phyloP scores from a whole-genome alignment of 2,797 vertebrate genomes.

The Bucorvus abyssinicus region DNA sequence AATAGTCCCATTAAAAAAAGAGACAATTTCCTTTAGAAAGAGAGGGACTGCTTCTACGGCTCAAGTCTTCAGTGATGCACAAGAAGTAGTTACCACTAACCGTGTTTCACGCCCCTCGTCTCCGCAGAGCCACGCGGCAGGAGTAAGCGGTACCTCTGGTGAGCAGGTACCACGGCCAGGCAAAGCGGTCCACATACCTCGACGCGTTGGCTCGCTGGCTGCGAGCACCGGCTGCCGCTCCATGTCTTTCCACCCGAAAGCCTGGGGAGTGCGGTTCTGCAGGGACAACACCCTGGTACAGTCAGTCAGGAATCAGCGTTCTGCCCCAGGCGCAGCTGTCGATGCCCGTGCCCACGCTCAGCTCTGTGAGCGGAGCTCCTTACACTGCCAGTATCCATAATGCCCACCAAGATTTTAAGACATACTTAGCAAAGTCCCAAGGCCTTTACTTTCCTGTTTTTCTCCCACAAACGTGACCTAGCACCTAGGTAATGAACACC shows the following conservation, averaged over 20 bases:
- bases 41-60: background rate
- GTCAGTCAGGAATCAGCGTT: background rate
- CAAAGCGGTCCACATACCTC: background rate
- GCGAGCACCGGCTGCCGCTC: background rate
- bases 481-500: background rate
- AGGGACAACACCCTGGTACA: background rate
- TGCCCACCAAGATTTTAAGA: background rate
- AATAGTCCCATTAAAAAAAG: background rate
- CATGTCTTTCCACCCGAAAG: background rate
- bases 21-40: background rate
- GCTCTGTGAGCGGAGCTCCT: background rate
- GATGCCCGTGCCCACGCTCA: background rate
- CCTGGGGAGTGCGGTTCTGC: background rate
- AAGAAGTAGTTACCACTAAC: background rate
- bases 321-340: background rate
- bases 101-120: background rate
- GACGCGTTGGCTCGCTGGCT: fast-evolving
- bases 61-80: background rate
- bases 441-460: background rate
- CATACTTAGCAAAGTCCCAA: background rate
- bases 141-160: background rate
- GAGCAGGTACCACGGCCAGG: background rate
- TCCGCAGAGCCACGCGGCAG: background rate
- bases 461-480: background rate
- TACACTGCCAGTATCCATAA: background rate